Percentiles rank a stretch among this genome's conserved stretches.
phyloP scores from a whole-genome alignment of 2,113 vertebrate genomes.

The Phalacrocorax brasilianus region DNA sequence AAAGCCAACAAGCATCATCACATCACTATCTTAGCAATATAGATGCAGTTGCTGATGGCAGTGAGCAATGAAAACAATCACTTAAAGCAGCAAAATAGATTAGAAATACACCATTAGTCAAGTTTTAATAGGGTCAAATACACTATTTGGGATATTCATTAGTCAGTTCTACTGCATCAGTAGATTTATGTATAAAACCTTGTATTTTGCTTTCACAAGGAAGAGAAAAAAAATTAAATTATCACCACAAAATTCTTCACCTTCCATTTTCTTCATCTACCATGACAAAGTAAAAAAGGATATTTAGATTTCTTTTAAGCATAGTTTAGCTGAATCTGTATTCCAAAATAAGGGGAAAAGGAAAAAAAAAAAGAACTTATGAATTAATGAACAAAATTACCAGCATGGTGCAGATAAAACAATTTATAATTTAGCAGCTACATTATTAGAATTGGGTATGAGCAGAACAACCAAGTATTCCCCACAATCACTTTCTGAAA shows the following conservation, averaged over 20 bases:
- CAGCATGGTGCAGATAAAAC: neutral
- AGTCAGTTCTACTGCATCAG: neutral
- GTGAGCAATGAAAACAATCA: neutral
- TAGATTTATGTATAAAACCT: neutral
- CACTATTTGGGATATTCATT: neutral
- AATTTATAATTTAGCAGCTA: neutral
- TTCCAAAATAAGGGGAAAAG: neutral
- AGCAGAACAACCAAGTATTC: neutral
- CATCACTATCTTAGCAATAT: neutral
- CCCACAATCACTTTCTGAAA: neutral
- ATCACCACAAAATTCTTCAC: neutral
- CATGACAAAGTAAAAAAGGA: neutral
- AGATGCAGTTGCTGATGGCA: neutral
- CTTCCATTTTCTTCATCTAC: neutral
- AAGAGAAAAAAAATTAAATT: neutral
- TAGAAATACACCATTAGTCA: neutral
- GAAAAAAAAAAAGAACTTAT: neutral
- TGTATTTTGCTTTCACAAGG: neutral
- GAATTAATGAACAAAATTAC: neutral
- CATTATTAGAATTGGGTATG: neutral
- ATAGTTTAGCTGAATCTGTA: neutral
- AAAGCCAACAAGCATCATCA: neutral
- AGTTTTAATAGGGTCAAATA: neutral
- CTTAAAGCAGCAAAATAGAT: neutral
- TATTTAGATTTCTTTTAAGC: neutral